Base-by-base conservation (phyloP, 2,888 invertebrate genomes). In the Pheosia tremula region DNA sequence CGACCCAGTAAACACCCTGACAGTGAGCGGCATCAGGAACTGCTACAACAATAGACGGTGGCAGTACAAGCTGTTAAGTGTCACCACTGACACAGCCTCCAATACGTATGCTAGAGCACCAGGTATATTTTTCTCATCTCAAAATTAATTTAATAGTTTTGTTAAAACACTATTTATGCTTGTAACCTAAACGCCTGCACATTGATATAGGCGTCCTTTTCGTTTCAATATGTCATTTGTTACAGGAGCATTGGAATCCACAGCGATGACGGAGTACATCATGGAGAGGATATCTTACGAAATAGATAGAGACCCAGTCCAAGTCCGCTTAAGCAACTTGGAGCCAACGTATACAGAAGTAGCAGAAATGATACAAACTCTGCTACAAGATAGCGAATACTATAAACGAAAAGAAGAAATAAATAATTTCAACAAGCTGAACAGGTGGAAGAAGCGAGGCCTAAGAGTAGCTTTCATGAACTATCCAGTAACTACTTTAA, bases 371-470 rank as follows among this genome's bases (percentile, higher is more conserved):
- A 62, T 84, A 3, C 71, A 78, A 62, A 84, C 79, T 0, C 56
- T 87, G 6, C 68, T 86, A 0, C 74, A 58, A 68, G 85, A 86
- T 3, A 83, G 94, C 0, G 94, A 96, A 55, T 96, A 95, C 73
- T 87, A 93, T 0, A 79, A 86, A 8, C 89, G 96, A 9, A 94
- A 91, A 70, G 83, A 85, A 61, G 94, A 92, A 53, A 91, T 96
- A 3, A 87, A 93, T 13, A 80, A 87, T 7, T 96, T 95, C 77
- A 97, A 97, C 77, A 88, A 88, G 70, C 93, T 94, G 58, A 97
- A 98, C 86, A 75, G 88, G 39, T 98, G 98, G 98, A 96, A 95
- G 75, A 98, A 98, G 82, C 95, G 95, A 49, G 98, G 97, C 0
- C 85, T 97, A 1, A 90, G 95, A 11, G 79, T 97, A 6, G 92